Base-by-base conservation (phyloP, 2,113 vertebrate species). In the Illadopsis cleaveri region DNA sequence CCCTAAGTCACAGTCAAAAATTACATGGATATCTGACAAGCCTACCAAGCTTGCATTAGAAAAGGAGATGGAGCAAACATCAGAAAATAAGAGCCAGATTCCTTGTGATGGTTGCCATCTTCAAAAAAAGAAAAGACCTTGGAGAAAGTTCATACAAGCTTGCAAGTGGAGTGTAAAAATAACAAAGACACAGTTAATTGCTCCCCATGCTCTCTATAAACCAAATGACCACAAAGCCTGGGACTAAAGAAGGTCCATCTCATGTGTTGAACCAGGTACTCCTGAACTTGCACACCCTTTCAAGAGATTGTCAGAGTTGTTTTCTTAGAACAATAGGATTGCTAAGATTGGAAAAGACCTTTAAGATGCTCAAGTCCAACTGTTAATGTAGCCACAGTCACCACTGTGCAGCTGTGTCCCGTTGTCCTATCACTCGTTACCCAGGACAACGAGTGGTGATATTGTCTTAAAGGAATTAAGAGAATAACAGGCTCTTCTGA, bases 331-430 rank as follows among this genome's bases (percentile, higher is more conserved):
- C 38, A 9, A 25, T 3, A 10, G 20, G 64, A 53, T 30, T 38
- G 8, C 9, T 17, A 30, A 66, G 12, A 3, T 24, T 38, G 45
- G 23, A 58, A 51, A 82, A 51, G 10, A 15, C 5, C 10, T 45
- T 45, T 21, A 15, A 37, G 23, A 48, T 27, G 35, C 24, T 51
- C 0, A 2, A 53, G 33, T 45, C 5, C 23, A 51, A 3, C 11
- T 58, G 9, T 10, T 44, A 30, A 38, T 0, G 0, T 2, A 58
- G 27, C 28, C 15, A 38, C 53, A 38, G 5, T 8, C 28, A 45
- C 8, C 23, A 10, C 10, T 11, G 4, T 38, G 51, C 38, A 45
- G 44, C 15, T 0, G 0, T 51, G 30, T 60, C 33, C 83, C 60
- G 11, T 15, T 27, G 33, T 30, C 51, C 38, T 10, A 3, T 14